phyloP scores from a whole-genome alignment of 2,888 invertebrate species.

The Ceriagrion tenellum region DNA sequence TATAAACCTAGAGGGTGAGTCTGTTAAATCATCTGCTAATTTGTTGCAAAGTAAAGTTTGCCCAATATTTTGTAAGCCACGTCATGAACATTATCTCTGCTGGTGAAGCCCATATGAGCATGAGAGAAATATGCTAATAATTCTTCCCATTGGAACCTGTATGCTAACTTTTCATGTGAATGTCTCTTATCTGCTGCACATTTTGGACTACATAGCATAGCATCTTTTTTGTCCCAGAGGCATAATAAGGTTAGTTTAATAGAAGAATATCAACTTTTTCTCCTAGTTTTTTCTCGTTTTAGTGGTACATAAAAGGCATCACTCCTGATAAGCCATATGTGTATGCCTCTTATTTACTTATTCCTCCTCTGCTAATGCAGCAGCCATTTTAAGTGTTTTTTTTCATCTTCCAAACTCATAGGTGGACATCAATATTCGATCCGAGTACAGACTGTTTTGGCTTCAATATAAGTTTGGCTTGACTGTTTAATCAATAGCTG shows the following conservation, averaged over 20 bases:
- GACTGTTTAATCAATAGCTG: no score
- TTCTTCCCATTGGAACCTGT: not conserved
- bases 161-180: conserved; percentile 27
- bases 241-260: conserved; percentile 35
- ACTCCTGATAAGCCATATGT: no score
- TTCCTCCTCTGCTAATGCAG: no score
- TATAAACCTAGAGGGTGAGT: conserved; percentile 33
- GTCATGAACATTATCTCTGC: not conserved
- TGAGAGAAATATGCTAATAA: not conserved
- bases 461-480: no score
- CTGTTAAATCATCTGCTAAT: not conserved
- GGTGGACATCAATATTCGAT: no score
- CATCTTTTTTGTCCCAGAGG: conserved; percentile 42
- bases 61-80: not conserved
- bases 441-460: no score
- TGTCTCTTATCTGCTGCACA: conserved; percentile 43
- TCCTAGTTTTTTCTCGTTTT: no score
- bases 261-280: no score
- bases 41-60: not conserved
- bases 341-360: no score
- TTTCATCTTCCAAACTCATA: no score
- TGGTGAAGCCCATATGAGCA: not conserved
- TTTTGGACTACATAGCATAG: conserved; percentile 48
- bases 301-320: no score
- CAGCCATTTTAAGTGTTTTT: no score